phyloP scores from a whole-genome alignment of 1,140 invertebrate genomes.

The Nylanderia fulva region DNA sequence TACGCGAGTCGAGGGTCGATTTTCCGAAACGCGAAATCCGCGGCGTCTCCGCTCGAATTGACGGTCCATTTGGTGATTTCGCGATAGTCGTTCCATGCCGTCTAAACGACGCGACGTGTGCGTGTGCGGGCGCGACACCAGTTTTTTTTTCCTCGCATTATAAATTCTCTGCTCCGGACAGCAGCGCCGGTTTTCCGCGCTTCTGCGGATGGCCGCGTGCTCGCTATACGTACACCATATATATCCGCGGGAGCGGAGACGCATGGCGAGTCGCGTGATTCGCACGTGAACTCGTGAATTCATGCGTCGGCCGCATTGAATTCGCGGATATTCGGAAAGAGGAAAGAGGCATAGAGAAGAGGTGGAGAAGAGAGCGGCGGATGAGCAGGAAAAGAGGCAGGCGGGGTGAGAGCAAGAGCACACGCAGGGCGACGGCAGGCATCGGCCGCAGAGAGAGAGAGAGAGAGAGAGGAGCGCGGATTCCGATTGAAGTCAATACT shows the following conservation, averaged over 20 bases:
- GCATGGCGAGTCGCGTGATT: constrained; percentile 64
- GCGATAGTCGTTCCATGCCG: constrained; percentile 41
- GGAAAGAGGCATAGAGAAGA: background rate
- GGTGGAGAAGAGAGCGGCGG: constrained; percentile 9
- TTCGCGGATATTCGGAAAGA: constrained; percentile 58
- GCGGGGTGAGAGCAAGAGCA: background rate
- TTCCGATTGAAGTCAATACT: constrained; percentile 83
- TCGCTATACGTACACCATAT: background rate
- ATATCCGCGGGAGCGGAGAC: constrained; percentile 15
- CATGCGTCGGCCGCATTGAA: constrained; percentile 66
- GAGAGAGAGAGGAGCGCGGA: too few species aligned
- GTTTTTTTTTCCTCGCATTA: constrained; percentile 76
- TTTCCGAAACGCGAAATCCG: constrained; percentile 65
- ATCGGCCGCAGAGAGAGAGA: too few species aligned
- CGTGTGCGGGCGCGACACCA: constrained; percentile 50
- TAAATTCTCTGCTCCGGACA: constrained; percentile 81
- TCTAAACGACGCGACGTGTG: constrained; percentile 61
- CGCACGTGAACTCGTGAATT: constrained; percentile 68
- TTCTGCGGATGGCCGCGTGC: constrained; percentile 45
- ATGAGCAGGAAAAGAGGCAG: constrained; percentile 7
- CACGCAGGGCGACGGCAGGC: constrained; percentile 52
- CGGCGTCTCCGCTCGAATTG: background rate
- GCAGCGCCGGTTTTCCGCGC: constrained; percentile 52
- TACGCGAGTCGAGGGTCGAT: constrained; percentile 55
- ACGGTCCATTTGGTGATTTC: constrained; percentile 66